Base-by-base conservation (phyloP, 2,797 vertebrate genomes). In the Sandelia bainsii region DNA sequence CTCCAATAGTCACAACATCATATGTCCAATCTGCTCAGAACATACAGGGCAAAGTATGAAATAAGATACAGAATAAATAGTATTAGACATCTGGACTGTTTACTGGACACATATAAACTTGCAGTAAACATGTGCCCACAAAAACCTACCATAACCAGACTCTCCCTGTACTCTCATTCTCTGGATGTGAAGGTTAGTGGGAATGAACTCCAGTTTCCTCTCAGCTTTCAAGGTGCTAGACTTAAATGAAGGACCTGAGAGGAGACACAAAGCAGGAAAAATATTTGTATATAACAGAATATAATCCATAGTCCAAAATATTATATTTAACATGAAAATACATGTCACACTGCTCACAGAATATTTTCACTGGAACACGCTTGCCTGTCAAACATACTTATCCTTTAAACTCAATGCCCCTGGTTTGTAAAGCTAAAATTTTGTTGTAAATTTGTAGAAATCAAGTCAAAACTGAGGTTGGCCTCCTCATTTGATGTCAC, bases 91-190 rank as follows among this genome's bases (percentile, higher is more conserved):
- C 14, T 4, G 6, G 25, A 49, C 19, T 20, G 10, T 44, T 6
- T 44, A 17, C 16, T 44, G 6, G 14, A 44, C 16, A 16, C 42
- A n/a, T 8, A 20, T 1, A 20, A 14, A 4, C 6, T 37, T 14
- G n/a, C 16, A 22, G 17, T 16, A 22, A 45, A 78, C 1, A 57
- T 13, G 14, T 13, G 25, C n/a, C 2, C 3, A 53, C 3, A 49
- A 17, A 32, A 32, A 65, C 75, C 34, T 89, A 99, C 98, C 97
- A 68, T 97, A 97, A 82, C 96, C 97, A 52, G 95, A 94, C 79
- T 98, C 96, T 59, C 98, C 98, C 83, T 99, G 98, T 53, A 99
- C 98, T 90, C 98, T 95, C 96, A 99, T 99, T 89, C 98, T 96
- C 81, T 99, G 98, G 86, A 99, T 94, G 81, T 99, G 98, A 75